Base-by-base conservation (phyloP, 2,797 vertebrate genomes). In the Micropoecilia bifurca region DNA sequence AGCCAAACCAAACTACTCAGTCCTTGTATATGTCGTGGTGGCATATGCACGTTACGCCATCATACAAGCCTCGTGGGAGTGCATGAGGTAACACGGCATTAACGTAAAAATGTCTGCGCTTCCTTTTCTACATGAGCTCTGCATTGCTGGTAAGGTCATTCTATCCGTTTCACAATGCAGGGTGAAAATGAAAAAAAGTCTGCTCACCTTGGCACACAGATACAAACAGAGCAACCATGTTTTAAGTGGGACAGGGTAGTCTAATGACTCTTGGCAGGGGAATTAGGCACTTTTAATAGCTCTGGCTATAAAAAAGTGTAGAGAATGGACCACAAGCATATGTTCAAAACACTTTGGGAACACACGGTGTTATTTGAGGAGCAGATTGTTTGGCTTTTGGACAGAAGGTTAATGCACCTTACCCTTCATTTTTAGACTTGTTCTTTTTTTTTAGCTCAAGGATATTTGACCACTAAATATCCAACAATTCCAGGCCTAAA, bases 241-340 rank as follows among this genome's bases (percentile, higher is more conserved):
- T 77, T 86, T 77, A 94, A 92, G 83, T 92, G 88, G 93, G 92
- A 89, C 91, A 41, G 87, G 83, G 88, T 83, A 83, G 85, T 57
- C 83, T 85, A 88, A 83, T 90, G 92, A 91, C 89, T 88, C 83
- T 90, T 91, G 90, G 89, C 91, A 87, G 86, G 93, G 93, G 90
- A 94, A 95, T 94, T 93, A 91, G 89, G 86, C 50, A 66, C 84
- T 83, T 81, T 84, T 92, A 93, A 94, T 94, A 93, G 93, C 87
- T 82, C 46, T 74, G 86, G 88, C 91, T 90, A 92, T 92, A 92
- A 92, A 92, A 93, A 93, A 89, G 83, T 88, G 77, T 45, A 57
- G 77, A 48, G 68, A 83, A 86, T 82, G 74, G 77, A 93, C 75
- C 77, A 79, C n/a, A 50, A 90, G 89, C 87, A 84, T 84, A 75